Evolutionary conservation across 2,888 invertebrate species (phyloP).

Genomic region (Cactoblastis cactorum): DNA sequence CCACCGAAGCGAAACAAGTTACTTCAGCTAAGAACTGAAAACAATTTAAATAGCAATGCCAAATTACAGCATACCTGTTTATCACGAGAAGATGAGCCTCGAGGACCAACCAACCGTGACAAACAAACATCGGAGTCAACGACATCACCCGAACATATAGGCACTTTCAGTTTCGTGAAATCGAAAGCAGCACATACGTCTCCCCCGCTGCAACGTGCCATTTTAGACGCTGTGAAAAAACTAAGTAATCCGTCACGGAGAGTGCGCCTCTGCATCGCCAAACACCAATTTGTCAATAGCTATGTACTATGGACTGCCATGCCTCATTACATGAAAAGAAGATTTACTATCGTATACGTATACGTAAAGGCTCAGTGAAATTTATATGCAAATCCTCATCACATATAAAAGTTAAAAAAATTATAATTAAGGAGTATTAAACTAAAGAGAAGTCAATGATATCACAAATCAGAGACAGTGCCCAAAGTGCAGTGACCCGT

Average conservation of each 20-base stretch:
- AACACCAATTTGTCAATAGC: slow-evolving; percentile 60
- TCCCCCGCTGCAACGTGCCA: slow-evolving; percentile 53
- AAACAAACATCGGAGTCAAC: slow-evolving; percentile 76
- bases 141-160: slow-evolving; percentile 73
- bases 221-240: slow-evolving; percentile 66
- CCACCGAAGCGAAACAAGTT: slow-evolving; percentile 45
- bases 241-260: slow-evolving; percentile 62
- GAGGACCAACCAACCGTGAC: slow-evolving; percentile 63
- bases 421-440: no score
- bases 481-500: slow-evolving; percentile 66
- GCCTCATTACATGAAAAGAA: slow-evolving; percentile 19
- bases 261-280: slow-evolving; percentile 43
- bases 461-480: slow-evolving; percentile 20
- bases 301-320: slow-evolving; percentile 29
- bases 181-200: slow-evolving; percentile 68
- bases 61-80: slow-evolving; percentile 60
- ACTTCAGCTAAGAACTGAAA: slow-evolving; percentile 46
- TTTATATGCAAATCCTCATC: no score
- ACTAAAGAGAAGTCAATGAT: no score
- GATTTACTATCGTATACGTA: not conserved
- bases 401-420: no score
- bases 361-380: not conserved
- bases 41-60: slow-evolving; percentile 60
- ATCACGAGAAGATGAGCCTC: slow-evolving; percentile 61
- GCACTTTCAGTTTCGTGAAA: slow-evolving; percentile 76